Conservation (phyloP, 2,797 vertebrate species). For the Cynodonichthys magdalenae region DNA sequence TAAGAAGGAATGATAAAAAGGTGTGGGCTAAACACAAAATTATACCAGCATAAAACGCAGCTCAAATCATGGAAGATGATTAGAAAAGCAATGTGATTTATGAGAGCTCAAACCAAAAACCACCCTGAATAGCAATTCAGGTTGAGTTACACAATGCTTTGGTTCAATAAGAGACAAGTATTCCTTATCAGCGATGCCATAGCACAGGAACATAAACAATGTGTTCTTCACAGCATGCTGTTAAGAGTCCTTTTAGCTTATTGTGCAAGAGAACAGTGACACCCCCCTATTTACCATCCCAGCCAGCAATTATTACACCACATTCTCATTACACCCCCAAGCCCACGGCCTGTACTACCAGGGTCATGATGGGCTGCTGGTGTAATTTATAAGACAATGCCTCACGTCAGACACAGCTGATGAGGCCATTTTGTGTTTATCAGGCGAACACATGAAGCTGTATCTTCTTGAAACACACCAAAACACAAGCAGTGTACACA, state of each 20-base stretch:
- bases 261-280: conserved; percentile 73
- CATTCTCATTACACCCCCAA: conserved; percentile 51
- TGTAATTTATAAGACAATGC: conserved; percentile 66
- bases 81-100: conserved; percentile 31
- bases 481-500: conserved; percentile 7
- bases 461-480: conserved; percentile 42
- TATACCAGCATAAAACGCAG: conserved; percentile 30
- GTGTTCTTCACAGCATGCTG: conserved; percentile 47
- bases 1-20: too few species aligned
- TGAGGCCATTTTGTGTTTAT: conserved; percentile 64
- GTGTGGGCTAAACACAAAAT: too few species aligned
- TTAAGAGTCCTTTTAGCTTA: conserved; percentile 61
- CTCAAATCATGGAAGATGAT: conserved; percentile 36
- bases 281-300: conserved; percentile 65
- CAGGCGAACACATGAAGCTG: conserved; percentile 50
- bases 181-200: conserved; percentile 73
- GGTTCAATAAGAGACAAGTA: conserved; percentile 47
- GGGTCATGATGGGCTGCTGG: conserved; percentile 44
- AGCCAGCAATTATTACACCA: conserved; percentile 63
- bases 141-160: conserved; percentile 37
- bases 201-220: conserved; percentile 63
- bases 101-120: conserved; percentile 14
- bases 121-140: conserved; percentile 19
- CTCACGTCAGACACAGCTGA: conserved; percentile 39
- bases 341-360: conserved; percentile 42